Base-by-base conservation (phyloP, 1,140 invertebrate genomes). In the Laodelphax striatellus region DNA sequence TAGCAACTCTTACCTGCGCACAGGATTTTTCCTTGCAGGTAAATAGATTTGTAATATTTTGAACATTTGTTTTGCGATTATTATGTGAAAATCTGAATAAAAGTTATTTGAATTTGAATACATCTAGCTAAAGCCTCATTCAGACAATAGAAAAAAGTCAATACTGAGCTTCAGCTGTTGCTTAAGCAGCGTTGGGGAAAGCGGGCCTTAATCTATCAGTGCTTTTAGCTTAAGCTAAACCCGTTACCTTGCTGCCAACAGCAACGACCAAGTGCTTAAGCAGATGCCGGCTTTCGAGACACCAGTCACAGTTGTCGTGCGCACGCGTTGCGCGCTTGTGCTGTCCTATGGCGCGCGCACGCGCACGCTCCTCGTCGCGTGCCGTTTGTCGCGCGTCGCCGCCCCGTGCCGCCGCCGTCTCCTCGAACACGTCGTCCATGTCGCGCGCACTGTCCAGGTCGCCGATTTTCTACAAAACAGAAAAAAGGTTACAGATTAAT, bases 221-320 rank as follows among this genome's bases (percentile, higher is more conserved):
- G n/a, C n/a, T n/a, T n/a, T n/a, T n/a, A n/a, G n/a, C n/a, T n/a
- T n/a, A n/a, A n/a, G n/a, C n/a, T n/a, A n/a, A n/a, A n/a, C n/a
- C n/a, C n/a, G n/a, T 42, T 72, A 90, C 83, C 71, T 87, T 89
- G 8, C 78, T 80, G 19, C 87, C 89, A 70, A 90, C 82, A 19
- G 86, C 81, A 14, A 97, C 79, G 58, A 97, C 82, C n/a, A 95
- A 76, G 73, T 96, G 88, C 70, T 94, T 95, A 22, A 86, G 75
- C 78, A 93, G 83, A 59, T 80, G 82, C 46, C 80, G 78, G 17
- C 85, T 87, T 65, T 93, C 89, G 62, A 95, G 78, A 70, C 95
- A 98, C 68, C 81, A 83, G 13, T 77, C 70, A 74, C 95, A 98
- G 62, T 83, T 84, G 55, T 92, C 88, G 61, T 96, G 70, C 46